These are phyloP conservation scores for Vultur gryphus DNA, from an alignment of 2,797 vertebrate genomes.

Conservation along the genomic window DNA sequence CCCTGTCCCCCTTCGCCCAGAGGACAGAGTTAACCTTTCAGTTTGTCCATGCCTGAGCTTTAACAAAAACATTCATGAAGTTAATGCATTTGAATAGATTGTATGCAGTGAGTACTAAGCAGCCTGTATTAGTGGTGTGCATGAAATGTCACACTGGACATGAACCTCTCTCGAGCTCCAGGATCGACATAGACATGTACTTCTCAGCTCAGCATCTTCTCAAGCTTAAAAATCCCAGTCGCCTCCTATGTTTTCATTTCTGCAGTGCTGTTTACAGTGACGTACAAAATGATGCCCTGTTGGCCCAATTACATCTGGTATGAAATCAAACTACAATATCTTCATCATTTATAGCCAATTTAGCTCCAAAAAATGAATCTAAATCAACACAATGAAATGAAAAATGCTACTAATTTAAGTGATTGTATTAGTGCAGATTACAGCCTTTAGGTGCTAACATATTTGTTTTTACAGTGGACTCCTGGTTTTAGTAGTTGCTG, in stretches of 20 bases:
- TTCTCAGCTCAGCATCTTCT: neutral
- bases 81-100: slow-evolving; percentile 5
- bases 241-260: neutral
- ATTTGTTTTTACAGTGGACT: neutral
- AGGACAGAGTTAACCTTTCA: slow-evolving; percentile 49
- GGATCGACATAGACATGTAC: neutral
- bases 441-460: neutral
- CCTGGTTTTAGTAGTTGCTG: neutral
- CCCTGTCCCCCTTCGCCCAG: neutral
- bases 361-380: neutral
- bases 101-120: neutral
- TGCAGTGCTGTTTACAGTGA: neutral
- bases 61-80: neutral
- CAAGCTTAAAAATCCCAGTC: neutral
- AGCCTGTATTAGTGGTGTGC: neutral
- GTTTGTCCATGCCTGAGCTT: neutral
- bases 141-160: neutral
- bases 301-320: neutral
- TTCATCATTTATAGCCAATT: neutral
- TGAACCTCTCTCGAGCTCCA: neutral
- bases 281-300: neutral
- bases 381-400: neutral
- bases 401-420: neutral
- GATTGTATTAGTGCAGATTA: neutral
- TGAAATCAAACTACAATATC: neutral